These are phyloP conservation scores for Tryphoninae sp. DNA, from an alignment of 2,888 invertebrate species.

Conservation along the genomic window DNA sequence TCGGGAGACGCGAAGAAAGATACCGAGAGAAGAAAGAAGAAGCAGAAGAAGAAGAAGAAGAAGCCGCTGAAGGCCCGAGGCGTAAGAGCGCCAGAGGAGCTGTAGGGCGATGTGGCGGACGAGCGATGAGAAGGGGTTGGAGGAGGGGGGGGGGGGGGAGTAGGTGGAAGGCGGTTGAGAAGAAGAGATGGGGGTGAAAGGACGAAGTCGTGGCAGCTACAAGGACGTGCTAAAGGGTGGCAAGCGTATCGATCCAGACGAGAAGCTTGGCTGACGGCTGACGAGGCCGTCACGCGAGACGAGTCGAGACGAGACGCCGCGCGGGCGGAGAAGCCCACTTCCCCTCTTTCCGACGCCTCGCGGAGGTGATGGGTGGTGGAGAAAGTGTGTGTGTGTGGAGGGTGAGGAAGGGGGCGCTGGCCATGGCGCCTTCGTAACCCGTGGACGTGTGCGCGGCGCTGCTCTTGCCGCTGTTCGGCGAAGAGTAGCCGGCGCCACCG, in stretches of 20 bases:
- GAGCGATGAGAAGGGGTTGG: slow-evolving; percentile 62
- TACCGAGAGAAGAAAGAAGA: slow-evolving; percentile 52
- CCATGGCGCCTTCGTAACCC: slow-evolving; percentile 34
- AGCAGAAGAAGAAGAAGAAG: slow-evolving; percentile 26
- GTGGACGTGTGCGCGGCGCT: slow-evolving; percentile 50
- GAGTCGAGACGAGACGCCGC: slow-evolving; percentile 79
- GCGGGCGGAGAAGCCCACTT: slow-evolving; percentile 73
- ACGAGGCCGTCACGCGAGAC: slow-evolving; percentile 82
- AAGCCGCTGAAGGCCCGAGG: slow-evolving; percentile 47
- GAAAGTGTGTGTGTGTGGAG: slow-evolving; percentile 40
- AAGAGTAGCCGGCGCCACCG: slow-evolving; percentile 59
- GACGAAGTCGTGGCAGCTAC: slow-evolving; percentile 52
- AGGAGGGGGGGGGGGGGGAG: slow-evolving; percentile 63
- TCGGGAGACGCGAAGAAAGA: slow-evolving; percentile 44
- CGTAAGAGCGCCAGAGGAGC: slow-evolving; percentile 40
- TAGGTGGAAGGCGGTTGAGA: slow-evolving; percentile 65
- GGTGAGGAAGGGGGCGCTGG: slow-evolving; percentile 31
- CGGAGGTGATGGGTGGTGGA: slow-evolving; percentile 60
- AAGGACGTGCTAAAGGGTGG: slow-evolving; percentile 73
- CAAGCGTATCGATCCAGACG: slow-evolving; percentile 80
- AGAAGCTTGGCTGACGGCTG: slow-evolving; percentile 80
- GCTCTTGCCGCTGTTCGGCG: slow-evolving; percentile 48
- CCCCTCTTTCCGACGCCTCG: slow-evolving; percentile 62
- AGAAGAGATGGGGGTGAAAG: slow-evolving; percentile 66
- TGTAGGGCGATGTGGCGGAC: slow-evolving; percentile 47